Conservation (phyloP, 2,113 vertebrate species). For the Corythoichthys haematopterus region DNA sequence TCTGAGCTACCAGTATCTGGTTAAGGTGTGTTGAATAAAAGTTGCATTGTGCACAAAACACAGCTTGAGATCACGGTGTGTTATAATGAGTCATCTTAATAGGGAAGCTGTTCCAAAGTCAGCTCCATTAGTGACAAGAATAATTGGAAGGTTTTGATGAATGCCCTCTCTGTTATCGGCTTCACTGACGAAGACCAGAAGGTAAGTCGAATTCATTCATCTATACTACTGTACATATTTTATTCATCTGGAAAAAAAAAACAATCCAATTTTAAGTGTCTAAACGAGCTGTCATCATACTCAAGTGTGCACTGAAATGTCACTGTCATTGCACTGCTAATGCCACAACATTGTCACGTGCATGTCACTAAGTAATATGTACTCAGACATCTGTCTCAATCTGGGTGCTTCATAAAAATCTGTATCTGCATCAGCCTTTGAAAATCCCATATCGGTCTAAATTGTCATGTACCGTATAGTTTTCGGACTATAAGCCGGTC, state of each 20-base stretch:
- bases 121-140: conserved; percentile 95
- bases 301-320: too few relatives aligned
- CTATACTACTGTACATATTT: neutral
- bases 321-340: too few relatives aligned
- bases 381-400: too few relatives aligned
- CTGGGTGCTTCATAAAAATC: too few relatives aligned
- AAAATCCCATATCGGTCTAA: too few relatives aligned
- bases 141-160: conserved; percentile 88
- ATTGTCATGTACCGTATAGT: too few relatives aligned
- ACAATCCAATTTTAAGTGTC: neutral
- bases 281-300: neutral
- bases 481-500: too few relatives aligned
- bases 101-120: conserved; percentile 94
- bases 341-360: too few relatives aligned
- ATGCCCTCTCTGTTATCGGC: conserved; percentile 82
- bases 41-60: neutral
- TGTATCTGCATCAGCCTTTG: too few relatives aligned
- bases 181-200: conserved; percentile 86
- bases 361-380: too few relatives aligned
- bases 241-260: too few relatives aligned
- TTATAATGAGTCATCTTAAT: conserved; percentile 14
- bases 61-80: neutral
- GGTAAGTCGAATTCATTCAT: conserved; percentile 64
- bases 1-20: conserved; percentile 86
- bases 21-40: conserved; percentile 76